Percentiles rank a stretch among this genome's conserved stretches.
phyloP scores from a whole-genome alignment of 1,140 invertebrate species.

The Eciton burchellii region DNA sequence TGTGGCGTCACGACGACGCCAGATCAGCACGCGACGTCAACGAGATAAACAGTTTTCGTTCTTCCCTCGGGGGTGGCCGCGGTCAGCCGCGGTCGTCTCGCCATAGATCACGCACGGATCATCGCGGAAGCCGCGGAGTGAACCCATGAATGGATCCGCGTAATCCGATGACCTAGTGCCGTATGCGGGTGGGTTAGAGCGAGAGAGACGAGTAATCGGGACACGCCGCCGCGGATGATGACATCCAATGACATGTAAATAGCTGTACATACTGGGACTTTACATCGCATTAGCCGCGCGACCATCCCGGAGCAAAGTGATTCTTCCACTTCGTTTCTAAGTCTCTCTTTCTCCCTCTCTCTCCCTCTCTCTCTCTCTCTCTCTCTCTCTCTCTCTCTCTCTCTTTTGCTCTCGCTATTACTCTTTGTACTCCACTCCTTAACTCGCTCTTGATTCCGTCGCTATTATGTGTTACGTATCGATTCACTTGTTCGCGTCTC shows the following conservation, averaged over 20 bases:
- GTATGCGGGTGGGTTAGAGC: slow-evolving; percentile 53
- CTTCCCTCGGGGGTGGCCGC: not conserved
- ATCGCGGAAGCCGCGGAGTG: slow-evolving; percentile 15
- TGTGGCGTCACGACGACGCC: slow-evolving; percentile 1
- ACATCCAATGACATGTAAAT: slow-evolving; percentile 74
- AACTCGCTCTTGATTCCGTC: slow-evolving; percentile 21
- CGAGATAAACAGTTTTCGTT: slow-evolving; percentile 19
- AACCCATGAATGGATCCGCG: slow-evolving; percentile 50
- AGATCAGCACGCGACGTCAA: not conserved
- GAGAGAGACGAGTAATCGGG: slow-evolving; percentile 29
- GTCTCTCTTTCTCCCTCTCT: not conserved
- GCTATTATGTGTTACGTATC: slow-evolving; percentile 3
- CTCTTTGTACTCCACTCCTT: too few species aligned
- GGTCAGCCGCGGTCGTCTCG: not conserved
- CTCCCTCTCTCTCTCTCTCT: slow-evolving; percentile 20
- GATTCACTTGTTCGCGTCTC: not conserved
- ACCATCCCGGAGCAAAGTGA: slow-evolving; percentile 17
- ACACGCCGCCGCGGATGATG: slow-evolving; percentile 40
- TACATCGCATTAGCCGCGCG: slow-evolving; percentile 33
- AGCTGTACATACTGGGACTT: slow-evolving; percentile 73
- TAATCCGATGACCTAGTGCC: slow-evolving; percentile 59
- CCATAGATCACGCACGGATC: not conserved
- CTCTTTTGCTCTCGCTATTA: slow-evolving; percentile 4
- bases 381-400: not conserved
- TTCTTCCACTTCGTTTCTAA: slow-evolving; percentile 23